Percentiles rank a stretch among this genome's conserved stretches.
phyloP scores from a whole-genome alignment of 1,140 invertebrate genomes.

The Diuraphis noxia region DNA sequence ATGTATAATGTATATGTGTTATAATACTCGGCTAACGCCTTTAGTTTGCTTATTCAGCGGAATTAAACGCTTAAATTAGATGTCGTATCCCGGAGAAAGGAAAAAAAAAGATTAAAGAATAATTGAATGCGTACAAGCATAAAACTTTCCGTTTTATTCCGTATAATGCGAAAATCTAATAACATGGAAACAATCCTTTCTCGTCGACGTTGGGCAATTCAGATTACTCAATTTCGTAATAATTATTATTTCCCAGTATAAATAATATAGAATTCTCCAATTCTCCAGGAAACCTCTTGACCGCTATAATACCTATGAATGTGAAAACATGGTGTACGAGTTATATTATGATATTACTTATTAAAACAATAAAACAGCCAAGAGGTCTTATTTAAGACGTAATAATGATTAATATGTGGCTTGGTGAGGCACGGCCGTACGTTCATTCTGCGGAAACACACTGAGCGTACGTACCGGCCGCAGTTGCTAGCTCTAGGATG shows the following conservation, averaged over 20 bases:
- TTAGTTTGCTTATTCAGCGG: slow-evolving; percentile 40
- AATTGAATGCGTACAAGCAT: slow-evolving; percentile 39
- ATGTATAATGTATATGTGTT: not conserved
- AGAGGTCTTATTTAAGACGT: not conserved
- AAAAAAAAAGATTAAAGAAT: slow-evolving; percentile 41
- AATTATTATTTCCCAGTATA: not conserved
- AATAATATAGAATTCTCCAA: not conserved
- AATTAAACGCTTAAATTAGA: slow-evolving; percentile 48
- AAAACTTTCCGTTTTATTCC: slow-evolving; percentile 6
- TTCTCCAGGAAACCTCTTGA: not conserved
- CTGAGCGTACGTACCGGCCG: too few relatives aligned
- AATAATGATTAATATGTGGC: too few relatives aligned
- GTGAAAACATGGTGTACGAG: not conserved
- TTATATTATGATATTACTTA: not conserved
- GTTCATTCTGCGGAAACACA: too few relatives aligned
- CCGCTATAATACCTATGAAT: not conserved
- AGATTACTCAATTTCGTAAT: not conserved
- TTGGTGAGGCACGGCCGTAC: too few relatives aligned
- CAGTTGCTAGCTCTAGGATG: too few relatives aligned
- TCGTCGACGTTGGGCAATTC: not conserved
- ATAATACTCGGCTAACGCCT: slow-evolving; percentile 30
- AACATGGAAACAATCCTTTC: slow-evolving; percentile 29
- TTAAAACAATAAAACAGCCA: not conserved
- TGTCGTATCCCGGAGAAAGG: not conserved
- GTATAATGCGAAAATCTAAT: slow-evolving; percentile 8